Conservation (phyloP, 2,797 vertebrate genomes). For the Diglossa cyanea region DNA sequence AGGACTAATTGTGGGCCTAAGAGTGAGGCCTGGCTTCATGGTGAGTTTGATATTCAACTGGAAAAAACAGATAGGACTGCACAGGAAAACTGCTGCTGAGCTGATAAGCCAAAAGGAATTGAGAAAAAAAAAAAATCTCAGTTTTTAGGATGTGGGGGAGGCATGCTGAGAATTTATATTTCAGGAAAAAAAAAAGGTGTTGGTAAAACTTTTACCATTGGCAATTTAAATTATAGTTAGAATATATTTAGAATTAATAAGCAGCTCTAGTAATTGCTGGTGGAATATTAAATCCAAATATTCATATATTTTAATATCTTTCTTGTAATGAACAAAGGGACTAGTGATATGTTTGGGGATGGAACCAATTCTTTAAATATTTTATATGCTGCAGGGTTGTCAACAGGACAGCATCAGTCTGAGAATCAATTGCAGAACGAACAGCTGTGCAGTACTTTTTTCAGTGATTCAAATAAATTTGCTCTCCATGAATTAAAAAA, state of each 20-base stretch:
- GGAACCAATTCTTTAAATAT: slow-evolving; percentile 17
- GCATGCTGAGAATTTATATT: not conserved
- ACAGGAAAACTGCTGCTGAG: not conserved
- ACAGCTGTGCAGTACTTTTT: not conserved
- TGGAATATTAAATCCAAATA: not conserved
- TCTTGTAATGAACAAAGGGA: not conserved
- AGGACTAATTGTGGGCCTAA: not conserved
- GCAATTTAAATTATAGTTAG: slow-evolving; percentile 5
- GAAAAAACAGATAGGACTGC: not conserved
- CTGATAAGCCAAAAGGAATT: not conserved
- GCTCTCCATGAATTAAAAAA: slow-evolving; percentile 7
- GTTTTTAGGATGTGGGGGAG: not conserved
- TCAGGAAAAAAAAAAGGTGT: not conserved
- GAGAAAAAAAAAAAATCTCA: not conserved
- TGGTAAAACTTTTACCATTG: not conserved
- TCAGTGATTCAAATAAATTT: slow-evolving; percentile 6
- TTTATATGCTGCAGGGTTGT: not conserved
- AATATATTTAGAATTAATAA: not conserved
- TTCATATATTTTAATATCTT: not conserved
- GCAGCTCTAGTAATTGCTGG: not conserved
- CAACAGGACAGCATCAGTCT: not conserved
- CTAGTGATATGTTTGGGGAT: not conserved
- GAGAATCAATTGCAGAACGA: slow-evolving; percentile 5
- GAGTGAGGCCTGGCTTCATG: not conserved
- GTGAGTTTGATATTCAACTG: not conserved